Evolutionary conservation across 2,888 invertebrate genomes (phyloP).

Genomic region (Drosophila emarginata): DNA sequence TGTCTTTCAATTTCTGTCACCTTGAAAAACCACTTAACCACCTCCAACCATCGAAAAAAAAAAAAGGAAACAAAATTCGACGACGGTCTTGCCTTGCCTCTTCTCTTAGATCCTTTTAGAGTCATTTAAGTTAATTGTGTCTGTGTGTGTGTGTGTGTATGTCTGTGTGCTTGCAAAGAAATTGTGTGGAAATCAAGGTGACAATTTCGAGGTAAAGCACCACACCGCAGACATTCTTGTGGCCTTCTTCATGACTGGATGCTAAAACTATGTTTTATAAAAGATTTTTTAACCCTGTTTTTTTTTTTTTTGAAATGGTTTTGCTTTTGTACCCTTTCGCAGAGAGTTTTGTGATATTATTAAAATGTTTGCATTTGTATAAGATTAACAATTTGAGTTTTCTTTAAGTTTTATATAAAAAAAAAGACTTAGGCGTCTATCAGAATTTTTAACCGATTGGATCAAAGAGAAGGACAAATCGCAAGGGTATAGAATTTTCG

Average conservation of each 20-base stretch:
- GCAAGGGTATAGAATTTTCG: not conserved
- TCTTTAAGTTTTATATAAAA: no score
- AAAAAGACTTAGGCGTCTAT: no score
- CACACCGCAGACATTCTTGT: not conserved
- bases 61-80: constrained; percentile 45
- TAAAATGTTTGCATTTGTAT: no score
- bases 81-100: constrained; percentile 21
- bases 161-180: constrained; percentile 31
- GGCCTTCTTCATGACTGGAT: not conserved
- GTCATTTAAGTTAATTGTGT: constrained; percentile 72
- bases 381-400: no score
- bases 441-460: not conserved
- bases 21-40: constrained; percentile 67
- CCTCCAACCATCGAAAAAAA: constrained; percentile 8
- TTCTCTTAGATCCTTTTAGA: constrained; percentile 50
- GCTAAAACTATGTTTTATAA: not conserved
- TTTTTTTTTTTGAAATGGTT: not conserved
- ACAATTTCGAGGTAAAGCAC: constrained; percentile 9
- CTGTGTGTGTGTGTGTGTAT: constrained; percentile 33
- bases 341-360: not conserved
- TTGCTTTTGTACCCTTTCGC: not conserved
- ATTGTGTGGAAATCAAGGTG: constrained; percentile 44
- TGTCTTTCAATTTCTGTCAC: constrained; percentile 61
- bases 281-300: not conserved
- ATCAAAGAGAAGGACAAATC: not conserved